These are phyloP conservation scores for Drosophila nigrodunni DNA, from an alignment of 1,140 invertebrate species.

Conservation along the genomic window DNA sequence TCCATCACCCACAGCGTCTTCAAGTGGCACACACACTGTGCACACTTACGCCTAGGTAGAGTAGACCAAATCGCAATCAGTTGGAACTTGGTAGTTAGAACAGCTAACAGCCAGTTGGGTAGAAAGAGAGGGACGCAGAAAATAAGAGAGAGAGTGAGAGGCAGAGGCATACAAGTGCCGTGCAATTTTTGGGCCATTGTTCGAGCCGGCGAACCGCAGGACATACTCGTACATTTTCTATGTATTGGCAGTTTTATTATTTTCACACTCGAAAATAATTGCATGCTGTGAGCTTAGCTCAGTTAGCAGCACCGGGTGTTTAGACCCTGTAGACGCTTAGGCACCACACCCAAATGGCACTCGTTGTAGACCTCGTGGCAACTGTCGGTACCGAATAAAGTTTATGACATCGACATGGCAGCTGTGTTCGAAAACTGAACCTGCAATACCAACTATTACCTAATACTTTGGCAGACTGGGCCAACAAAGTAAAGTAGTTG, in stretches of 20 bases:
- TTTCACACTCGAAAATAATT: conserved; percentile 81
- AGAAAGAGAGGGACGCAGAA: neutral
- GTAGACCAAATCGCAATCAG: conserved; percentile 14
- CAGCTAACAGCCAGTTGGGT: conserved; percentile 41
- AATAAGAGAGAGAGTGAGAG: neutral
- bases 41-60: conserved; percentile 8
- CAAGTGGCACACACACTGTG: conserved; percentile 56
- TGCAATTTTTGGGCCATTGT: conserved; percentile 52
- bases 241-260: conserved; percentile 77
- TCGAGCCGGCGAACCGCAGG: conserved; percentile 57
- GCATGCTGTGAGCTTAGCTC: conserved; percentile 77
- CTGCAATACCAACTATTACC: conserved; percentile 46
- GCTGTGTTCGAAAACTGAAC: conserved; percentile 32
- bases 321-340: conserved; percentile 53
- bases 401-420: conserved; percentile 70
- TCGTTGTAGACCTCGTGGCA: conserved; percentile 63
- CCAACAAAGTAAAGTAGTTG: conserved; percentile 12
- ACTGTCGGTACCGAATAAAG: conserved; percentile 40
- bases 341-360: conserved; percentile 66
- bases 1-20: conserved; percentile 76
- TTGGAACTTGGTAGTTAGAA: conserved; percentile 3
- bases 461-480: conserved; percentile 24
- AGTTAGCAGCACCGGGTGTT: conserved; percentile 5
- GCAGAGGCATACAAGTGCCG: conserved; percentile 49
- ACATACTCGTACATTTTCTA: conserved; percentile 52